phyloP scores from a whole-genome alignment of 2,888 invertebrate species.

The Acutogordius australiensis region DNA sequence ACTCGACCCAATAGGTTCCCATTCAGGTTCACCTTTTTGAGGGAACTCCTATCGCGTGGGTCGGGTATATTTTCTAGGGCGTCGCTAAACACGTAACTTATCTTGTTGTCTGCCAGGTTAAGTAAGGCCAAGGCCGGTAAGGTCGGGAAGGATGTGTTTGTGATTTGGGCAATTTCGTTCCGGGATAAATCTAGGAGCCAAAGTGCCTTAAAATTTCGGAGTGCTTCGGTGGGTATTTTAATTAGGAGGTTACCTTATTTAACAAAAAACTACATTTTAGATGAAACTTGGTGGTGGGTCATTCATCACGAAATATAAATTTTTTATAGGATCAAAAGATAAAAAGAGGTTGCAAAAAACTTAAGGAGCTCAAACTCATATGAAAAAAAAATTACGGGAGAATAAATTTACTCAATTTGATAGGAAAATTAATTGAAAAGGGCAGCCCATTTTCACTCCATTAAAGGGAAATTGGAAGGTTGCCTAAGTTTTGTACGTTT shows the following conservation, averaged over 20 bases:
- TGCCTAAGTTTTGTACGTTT: too few species aligned
- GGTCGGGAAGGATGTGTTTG: neutral
- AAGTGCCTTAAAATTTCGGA: neutral
- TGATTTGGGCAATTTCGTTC: neutral
- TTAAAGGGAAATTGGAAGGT: too few species aligned
- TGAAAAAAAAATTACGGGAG: too few species aligned
- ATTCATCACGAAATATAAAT: too few species aligned
- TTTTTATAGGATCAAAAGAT: too few species aligned
- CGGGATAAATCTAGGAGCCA: neutral
- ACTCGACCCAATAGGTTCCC: neutral
- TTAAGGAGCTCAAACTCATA: too few species aligned
- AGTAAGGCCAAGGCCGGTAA: neutral
- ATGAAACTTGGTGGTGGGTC: too few species aligned
- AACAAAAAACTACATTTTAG: too few species aligned
- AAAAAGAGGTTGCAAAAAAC: too few species aligned
- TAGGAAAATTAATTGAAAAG: too few species aligned
- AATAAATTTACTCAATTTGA: too few species aligned
- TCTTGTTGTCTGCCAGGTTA: conserved; percentile 7
- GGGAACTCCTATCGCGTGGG: neutral
- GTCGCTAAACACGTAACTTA: neutral
- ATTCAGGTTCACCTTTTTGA: neutral
- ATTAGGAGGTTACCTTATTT: neutral
- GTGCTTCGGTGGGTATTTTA: neutral
- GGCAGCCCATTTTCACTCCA: too few species aligned
- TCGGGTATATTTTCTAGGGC: neutral